A percentile compares a stretch with the other conserved stretches of the same genome.
phyloP scores from a whole-genome alignment of 2,888 invertebrate species.

The Tetramorium bicarinatum region DNA sequence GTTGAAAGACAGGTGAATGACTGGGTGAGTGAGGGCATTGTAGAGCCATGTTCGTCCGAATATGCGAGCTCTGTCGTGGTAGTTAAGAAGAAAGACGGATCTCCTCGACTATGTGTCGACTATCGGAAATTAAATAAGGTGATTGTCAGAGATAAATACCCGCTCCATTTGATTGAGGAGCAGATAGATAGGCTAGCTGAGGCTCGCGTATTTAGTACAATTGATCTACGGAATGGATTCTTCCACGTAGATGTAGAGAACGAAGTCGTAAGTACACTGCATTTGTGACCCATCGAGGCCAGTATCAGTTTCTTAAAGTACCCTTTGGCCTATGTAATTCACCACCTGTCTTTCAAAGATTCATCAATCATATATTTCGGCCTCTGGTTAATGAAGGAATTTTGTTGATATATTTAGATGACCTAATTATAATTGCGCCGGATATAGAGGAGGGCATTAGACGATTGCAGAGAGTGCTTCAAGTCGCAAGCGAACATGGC shows the following conservation, averaged over 20 bases:
- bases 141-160: constrained; percentile 22
- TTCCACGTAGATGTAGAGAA: constrained; percentile 1
- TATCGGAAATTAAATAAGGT: constrained; percentile 33
- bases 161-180: constrained; percentile 21
- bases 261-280: constrained; percentile 30
- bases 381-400: constrained; percentile 1
- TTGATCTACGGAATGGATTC: constrained; percentile 6
- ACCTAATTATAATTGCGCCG: not conserved
- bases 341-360: constrained; percentile 30
- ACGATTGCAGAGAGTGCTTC: not conserved
- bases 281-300: constrained; percentile 19
- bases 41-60: constrained; percentile 38
- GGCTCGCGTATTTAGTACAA: constrained; percentile 25
- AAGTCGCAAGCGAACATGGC: not conserved
- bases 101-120: constrained; percentile 25
- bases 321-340: constrained; percentile 31
- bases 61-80: constrained; percentile 37
- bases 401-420: not conserved
- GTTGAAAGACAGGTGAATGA: constrained; percentile 37
- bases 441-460: not conserved
- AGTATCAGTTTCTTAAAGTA: constrained; percentile 23
- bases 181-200: constrained; percentile 33
- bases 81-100: constrained; percentile 29
- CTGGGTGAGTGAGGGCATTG: constrained; percentile 18
- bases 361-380: constrained; percentile 25